Evolutionary conservation across 2,888 invertebrate genomes (phyloP), one percentile per base, ranked within the genome.

Genomic region (Hedychridium roseum): DNA sequence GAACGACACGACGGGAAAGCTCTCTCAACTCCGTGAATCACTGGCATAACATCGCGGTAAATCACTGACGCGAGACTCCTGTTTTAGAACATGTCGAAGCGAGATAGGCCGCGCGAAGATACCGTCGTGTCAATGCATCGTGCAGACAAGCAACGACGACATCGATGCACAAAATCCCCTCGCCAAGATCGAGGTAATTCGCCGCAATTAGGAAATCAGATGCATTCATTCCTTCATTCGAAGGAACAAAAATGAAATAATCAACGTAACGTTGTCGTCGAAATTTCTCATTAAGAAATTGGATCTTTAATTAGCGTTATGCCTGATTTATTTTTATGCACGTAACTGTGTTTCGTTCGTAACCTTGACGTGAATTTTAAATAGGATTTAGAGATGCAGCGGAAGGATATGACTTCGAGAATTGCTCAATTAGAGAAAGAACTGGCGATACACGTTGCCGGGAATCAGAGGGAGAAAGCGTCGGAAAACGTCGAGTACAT

Each of bases 401-500:
- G 68, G 46, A 70, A 68, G 39, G 64, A 67, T 34, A 60, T 76
- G 67, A 21, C 43, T 2, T 42, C 44, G 16, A 64, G 65, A 36
- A 73, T 77, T 31, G 30, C 43, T 2, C 64, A 75, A 11, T 42
- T 78, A 27, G 74, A 78, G 45, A 57, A 57, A 20, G 66, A 73
- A 36, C 40, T 78, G n/a, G 59, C 63, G 6, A 48, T 39, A 15
- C 59, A 53, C 28, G 42, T 57, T 6, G 42, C 58, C 0, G 68
- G 50, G n/a, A 71, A 54, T 44, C 72, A 71, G 12, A 66, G 70
- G 17, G 70, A 71, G 46, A 78, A 75, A 45, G 67, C 70, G 1
- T 70, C 71, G 0, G 79, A 78, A 40, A 77, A 78, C 49, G 68
- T 78, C n/a, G 77, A 76, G 41, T 71, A 73, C 38, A 78, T 78